Conservation (phyloP, 2,113 vertebrate species). For the Amphilophus citrinellus region DNA sequence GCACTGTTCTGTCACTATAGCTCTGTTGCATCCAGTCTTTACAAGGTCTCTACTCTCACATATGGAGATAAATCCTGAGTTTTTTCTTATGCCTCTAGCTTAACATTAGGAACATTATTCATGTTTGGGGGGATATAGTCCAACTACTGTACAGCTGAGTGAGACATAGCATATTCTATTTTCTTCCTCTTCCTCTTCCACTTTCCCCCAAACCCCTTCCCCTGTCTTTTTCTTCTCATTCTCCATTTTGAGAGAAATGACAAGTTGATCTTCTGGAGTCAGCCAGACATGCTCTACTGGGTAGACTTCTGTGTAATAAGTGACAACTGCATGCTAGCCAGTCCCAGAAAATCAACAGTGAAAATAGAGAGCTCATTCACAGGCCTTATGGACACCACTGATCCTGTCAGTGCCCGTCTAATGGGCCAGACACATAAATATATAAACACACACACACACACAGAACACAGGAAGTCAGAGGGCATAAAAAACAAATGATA, state of each 20-base stretch:
- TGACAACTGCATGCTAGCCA: conserved; percentile 56
- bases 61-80: conserved; percentile 14
- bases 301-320: conserved; percentile 38
- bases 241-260: conserved; percentile 28
- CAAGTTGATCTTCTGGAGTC: conserved; percentile 41
- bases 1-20: no score
- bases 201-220: not conserved
- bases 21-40: conserved; percentile 51
- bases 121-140: conserved; percentile 28
- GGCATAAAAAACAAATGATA: conserved; percentile 11
- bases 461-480: not conserved
- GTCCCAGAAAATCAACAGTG: conserved; percentile 43
- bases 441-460: not conserved
- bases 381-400: conserved; percentile 49
- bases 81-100: conserved; percentile 40
- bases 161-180: conserved; percentile 9
- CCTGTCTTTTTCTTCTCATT: conserved; percentile 14
- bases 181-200: not conserved
- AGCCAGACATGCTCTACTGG: conserved; percentile 34
- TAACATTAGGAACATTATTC: conserved; percentile 28
- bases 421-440: conserved; percentile 41
- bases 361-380: conserved; percentile 50
- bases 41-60: conserved; percentile 21
- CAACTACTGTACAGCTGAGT: conserved; percentile 25
- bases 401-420: conserved; percentile 23